Evolutionary conservation across 2,797 vertebrate species (phyloP).

Genomic region (Trichosurus vulpecula): DNA sequence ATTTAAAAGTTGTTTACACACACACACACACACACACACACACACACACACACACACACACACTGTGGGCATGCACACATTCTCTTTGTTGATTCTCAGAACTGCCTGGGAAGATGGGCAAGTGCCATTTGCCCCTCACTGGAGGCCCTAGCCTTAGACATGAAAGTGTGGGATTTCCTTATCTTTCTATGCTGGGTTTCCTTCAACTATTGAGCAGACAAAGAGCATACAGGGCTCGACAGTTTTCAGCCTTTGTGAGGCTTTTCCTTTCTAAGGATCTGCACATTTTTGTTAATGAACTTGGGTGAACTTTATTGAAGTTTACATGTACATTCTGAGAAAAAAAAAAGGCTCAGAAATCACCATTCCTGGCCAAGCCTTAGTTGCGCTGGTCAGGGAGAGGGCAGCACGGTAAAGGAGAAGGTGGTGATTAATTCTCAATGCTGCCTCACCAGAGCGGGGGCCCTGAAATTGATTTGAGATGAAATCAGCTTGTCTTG

Average conservation of each 20-base stretch:
- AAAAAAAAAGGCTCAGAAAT: slow-evolving; percentile 49
- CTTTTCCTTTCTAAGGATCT: slow-evolving; percentile 80
- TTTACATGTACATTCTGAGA: slow-evolving; percentile 64
- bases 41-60: not conserved
- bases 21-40: not conserved
- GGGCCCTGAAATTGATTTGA: not conserved
- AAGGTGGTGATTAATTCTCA: not conserved
- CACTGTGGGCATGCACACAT: not conserved
- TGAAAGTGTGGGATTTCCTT: slow-evolving; percentile 74
- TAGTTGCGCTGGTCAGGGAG: not conserved
- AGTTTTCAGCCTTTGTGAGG: slow-evolving; percentile 75
- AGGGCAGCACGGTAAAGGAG: not conserved
- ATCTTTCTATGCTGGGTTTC: slow-evolving; percentile 80
- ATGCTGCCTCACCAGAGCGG: not conserved
- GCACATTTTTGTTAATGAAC: slow-evolving; percentile 73
- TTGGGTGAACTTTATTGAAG: slow-evolving; percentile 64
- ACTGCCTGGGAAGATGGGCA: not conserved
- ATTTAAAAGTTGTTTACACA: not conserved
- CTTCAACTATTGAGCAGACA: slow-evolving; percentile 73
- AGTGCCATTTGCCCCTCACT: slow-evolving; percentile 56
- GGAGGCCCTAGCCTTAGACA: slow-evolving; percentile 64
- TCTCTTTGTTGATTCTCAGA: not conserved
- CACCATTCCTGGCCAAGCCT: not conserved
- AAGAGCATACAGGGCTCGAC: slow-evolving; percentile 66
- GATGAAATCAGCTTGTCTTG: slow-evolving; percentile 13